Percentiles rank a stretch among this genome's conserved stretches.
These are phyloP conservation scores for Leptinotarsa peninsularis DNA, from an alignment of 2,888 invertebrate genomes.

Conservation along the genomic window DNA sequence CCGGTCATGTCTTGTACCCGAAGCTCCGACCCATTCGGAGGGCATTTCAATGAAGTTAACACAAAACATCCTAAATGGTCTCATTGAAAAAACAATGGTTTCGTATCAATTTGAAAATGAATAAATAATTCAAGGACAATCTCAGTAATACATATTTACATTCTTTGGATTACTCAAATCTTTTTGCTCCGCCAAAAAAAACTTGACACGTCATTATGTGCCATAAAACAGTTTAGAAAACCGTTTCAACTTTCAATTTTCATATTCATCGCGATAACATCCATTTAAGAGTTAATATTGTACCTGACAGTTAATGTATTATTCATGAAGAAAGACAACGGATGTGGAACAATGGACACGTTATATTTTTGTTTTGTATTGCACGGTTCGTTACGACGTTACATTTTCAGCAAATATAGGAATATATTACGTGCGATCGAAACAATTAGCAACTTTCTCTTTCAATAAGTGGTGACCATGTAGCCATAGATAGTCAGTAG, in stretches of 20 bases:
- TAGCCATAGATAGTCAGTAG: constrained; percentile 25
- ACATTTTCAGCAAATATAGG: constrained; percentile 29
- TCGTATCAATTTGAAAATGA: too few relatives aligned
- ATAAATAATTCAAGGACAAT: too few relatives aligned
- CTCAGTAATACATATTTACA: too few relatives aligned
- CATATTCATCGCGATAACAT: constrained; percentile 5
- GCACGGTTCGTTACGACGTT: constrained; percentile 21
- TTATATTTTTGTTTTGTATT: constrained; percentile 30
- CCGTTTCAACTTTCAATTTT: constrained; percentile 20
- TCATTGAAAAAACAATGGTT: too few relatives aligned
- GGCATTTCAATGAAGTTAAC: too few relatives aligned
- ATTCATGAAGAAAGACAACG: constrained; percentile 27
- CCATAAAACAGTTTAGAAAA: background rate
- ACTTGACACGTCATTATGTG: background rate
- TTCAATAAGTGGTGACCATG: constrained; percentile 26
- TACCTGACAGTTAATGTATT: constrained; percentile 23
- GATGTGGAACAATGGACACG: constrained; percentile 34
- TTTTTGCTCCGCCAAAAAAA: background rate
- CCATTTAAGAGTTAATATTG: constrained; percentile 1
- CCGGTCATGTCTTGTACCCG: too few relatives aligned
- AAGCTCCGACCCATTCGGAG: too few relatives aligned
- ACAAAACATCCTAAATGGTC: too few relatives aligned
- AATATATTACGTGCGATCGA: constrained; percentile 33
- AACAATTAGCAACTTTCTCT: constrained; percentile 38
- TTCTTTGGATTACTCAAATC: too few relatives aligned